Evolutionary conservation across 1,140 invertebrate species (phyloP).

Genomic region (Bombyx mandarina): DNA sequence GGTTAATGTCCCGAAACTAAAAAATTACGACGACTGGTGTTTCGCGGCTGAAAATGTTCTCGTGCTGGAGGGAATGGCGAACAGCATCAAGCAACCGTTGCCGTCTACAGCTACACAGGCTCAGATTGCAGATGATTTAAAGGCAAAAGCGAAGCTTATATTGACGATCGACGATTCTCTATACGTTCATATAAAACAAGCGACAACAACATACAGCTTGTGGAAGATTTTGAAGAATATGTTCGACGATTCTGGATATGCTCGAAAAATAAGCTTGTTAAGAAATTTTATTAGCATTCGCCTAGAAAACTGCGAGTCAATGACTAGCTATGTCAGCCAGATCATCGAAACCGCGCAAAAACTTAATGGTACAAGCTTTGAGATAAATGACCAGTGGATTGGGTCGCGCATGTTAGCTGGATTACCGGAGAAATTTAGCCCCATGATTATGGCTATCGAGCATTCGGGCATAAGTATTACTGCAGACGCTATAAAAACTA

Average conservation of each 20-base stretch:
- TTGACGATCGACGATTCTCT: constrained; percentile 10
- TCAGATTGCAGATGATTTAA: constrained; percentile 1
- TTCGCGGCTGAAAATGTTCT: constrained; percentile 12
- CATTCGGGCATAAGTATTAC: not conserved
- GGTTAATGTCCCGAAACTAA: not conserved
- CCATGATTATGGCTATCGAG: constrained; percentile 21
- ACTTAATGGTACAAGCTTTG: constrained; percentile 24
- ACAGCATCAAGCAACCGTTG: constrained; percentile 10
- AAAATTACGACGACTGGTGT: not conserved
- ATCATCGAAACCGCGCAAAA: constrained; percentile 12
- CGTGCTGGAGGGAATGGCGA: constrained; percentile 7
- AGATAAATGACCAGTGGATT: constrained; percentile 27
- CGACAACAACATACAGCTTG: constrained; percentile 17
- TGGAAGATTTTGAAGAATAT: constrained; percentile 27
- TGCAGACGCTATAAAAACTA: constrained; percentile 14
- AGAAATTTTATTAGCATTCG: constrained; percentile 19
- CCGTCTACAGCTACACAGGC: not conserved
- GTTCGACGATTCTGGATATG: constrained; percentile 22
- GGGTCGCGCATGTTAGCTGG: constrained; percentile 36
- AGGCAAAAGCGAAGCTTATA: constrained; percentile 13
- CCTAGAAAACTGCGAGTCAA: constrained; percentile 19
- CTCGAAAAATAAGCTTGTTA: constrained; percentile 22
- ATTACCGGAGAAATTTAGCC: constrained; percentile 28
- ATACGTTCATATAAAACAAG: constrained; percentile 30
- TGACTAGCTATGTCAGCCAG: constrained; percentile 19